Base-by-base conservation (phyloP, 2,113 vertebrate genomes). In the Procavia capensis region DNA sequence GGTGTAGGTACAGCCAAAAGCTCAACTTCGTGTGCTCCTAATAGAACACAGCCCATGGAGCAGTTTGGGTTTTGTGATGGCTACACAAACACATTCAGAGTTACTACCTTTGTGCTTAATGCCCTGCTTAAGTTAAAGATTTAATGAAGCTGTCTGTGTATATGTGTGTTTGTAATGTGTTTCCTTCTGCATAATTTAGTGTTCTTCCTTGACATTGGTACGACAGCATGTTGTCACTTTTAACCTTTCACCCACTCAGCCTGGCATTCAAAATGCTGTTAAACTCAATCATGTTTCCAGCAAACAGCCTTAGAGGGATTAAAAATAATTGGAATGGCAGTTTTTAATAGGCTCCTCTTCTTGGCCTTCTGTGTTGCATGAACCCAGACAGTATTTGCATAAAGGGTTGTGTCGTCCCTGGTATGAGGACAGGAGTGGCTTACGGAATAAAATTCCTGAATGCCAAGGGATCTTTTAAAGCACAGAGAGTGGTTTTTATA, bases 251-350 rank as follows among this genome's bases (percentile, higher is more conserved):
- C 97, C 79, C 88, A 84, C 92, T 84, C 79, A 95, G 82, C n/a
- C 63, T 92, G 94, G 96, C 92, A 85, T 96, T 98, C 95, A 94
- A 97, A 88, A 95, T 95, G 82, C 90, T 95, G 81, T 96, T 95
- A 96, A 97, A 92, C 79, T 91, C 94, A 57, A 64, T 97, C 85
- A 93, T 90, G 90, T 96, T 95, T 97, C 95, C 96, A 95, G 95
- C 97, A 97, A 96, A 93, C 91, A 96, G 85, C 83, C 80, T 66
- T 63, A 95, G 22, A 96, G 70, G 85, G 91, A 92, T 86, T 92
- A 89, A 78, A 95, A 72, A 87, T 96, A 84, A 96, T 91, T 95
- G 94, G 86, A 96, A 66, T 95, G 96, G 84, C 96, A 45, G n/a
- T 95, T 95, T 96, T 95, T 91, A 95, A 75, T 89, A 86, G 88